Percentiles rank a stretch among this genome's conserved stretches.
Conservation (phyloP, 64 coral and sea anemone species). For the Acropora tenuis region DNA sequence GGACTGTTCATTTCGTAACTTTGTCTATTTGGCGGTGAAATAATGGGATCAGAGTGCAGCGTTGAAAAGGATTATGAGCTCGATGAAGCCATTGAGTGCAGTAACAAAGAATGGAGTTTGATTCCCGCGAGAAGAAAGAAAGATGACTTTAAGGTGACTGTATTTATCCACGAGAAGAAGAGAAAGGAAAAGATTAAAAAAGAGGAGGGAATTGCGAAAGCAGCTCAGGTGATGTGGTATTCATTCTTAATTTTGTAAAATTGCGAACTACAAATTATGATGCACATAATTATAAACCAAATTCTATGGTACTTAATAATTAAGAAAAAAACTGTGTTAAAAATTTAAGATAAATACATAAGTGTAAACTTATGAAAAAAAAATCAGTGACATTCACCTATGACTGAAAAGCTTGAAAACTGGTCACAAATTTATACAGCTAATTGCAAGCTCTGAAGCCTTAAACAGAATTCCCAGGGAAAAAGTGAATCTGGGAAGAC, state of each 20-base stretch:
- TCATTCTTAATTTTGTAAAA: neutral
- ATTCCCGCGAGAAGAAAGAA: conserved; percentile 67
- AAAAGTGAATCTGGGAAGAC: no score
- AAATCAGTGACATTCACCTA: no score
- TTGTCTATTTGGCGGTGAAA: neutral
- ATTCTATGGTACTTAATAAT: no score
- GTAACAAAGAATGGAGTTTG: conserved; percentile 76
- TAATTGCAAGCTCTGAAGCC: no score
- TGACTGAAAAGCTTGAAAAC: no score
- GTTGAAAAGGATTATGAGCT: conserved; percentile 82
- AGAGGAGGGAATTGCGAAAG: conserved; percentile 44
- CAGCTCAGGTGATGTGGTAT: conserved; percentile 23
- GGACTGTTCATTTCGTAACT: neutral
- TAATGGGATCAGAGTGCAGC: conserved; percentile 93
- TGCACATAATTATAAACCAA: no score
- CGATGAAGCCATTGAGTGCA: conserved; percentile 69
- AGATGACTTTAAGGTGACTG: conserved; percentile 72
- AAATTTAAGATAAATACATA: no score
- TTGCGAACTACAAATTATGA: no score
- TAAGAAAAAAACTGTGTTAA: no score
- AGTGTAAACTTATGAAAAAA: no score
- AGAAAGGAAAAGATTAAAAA: conserved; percentile 74
- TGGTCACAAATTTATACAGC: no score
- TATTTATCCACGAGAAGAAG: conserved; percentile 85
- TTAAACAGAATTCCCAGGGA: no score